Evolutionary conservation across 2,888 invertebrate genomes (phyloP), one percentile per base, ranked within the genome.

Genomic region (Ctena decussata): DNA sequence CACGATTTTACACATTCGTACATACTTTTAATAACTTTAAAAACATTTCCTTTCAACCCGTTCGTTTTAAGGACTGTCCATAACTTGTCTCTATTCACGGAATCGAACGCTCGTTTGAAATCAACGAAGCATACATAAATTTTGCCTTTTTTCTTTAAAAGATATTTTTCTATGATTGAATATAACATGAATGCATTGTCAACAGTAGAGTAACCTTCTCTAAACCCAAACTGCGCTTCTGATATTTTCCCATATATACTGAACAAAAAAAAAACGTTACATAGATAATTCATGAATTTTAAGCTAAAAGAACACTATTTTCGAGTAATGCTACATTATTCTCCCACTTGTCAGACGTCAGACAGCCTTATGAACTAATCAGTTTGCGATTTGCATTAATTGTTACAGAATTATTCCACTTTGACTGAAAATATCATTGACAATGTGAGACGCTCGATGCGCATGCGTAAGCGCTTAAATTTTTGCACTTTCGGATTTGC

Each of bases 1-100:
- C 82, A 77, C 46, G 77, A 57, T 35, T 49, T 72, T n/a, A 78
- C 73, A 32, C 21, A 46, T 0, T 24, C 65, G 46, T 82, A 82
- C 24, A 82, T 78, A 35, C 37, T 35, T 12, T 65, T 32, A n/a
- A 80, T 35, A 21, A 69, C n/a, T 44, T 44, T 49, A 12, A 57
- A 41, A 12, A 60, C 5, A 5, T 70, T 37, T 37, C 70, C 37
- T n/a, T 37, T 70, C 24, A 37, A 8, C 12, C 70, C 70, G n/a
- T 2, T 37, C 3, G n/a, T 8, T 24, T 24, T 3, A 27, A 70
- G 39, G 8, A 70, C 70, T 37, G n/a, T 5, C 70, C 70, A 70
- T 27, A 70, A 24, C 24, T 70, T 70, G 15, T 70, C 5, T 39
- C 37, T 70, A 24, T 37, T 15, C 8, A 70, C 70, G 37, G 70